Evolutionary conservation across 2,888 invertebrate genomes (phyloP), one percentile per base, ranked within the genome.

Genomic region (Oligia fasciuncula): DNA sequence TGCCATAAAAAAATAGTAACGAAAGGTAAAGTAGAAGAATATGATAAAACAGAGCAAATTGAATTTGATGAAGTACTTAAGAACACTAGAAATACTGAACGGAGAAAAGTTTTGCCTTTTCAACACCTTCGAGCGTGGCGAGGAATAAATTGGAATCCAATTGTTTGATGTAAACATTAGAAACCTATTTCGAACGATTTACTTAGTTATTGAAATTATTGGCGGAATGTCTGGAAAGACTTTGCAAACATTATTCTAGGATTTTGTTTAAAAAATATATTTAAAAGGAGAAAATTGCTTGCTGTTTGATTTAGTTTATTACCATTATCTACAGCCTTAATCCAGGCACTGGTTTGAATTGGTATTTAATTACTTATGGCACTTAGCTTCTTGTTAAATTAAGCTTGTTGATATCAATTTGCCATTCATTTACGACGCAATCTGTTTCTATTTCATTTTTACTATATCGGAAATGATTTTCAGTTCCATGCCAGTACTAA

Each of bases 61-160:
- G 84, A 85, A 88, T 87, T 88, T 88, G 87, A 87, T 83, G 84
- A 86, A 83, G 77, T 80, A 60, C 54, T 29, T 29, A 29, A 1
- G 66, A 73, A 78, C 70, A 79, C 72, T 73, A 75, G 79, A 80
- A 84, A 88, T 83, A 83, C 79, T 79, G 76, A 85, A 83, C 57
- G 79, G 79, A 54, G 40, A 68, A 80, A 88, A 84, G 78, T 87
- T 84, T 87, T 54, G 65, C 57, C 76, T n/a, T 77, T 51, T 62
- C 65, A 79, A 78, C 76, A 88, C 87, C 78, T 85, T 76, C n/a
- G 54, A 79, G 51, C 85, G 80, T 88, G 80, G 66, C 65, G 60
- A 60, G 29, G 76, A 88, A 87, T 85, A 87, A 83, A 86, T 86
- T 80, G 76, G 29, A 49, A 66, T 62, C 63, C 68, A 76, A 87